Conservation (phyloP, 2,797 vertebrate genomes). For the Manis javanica region DNA sequence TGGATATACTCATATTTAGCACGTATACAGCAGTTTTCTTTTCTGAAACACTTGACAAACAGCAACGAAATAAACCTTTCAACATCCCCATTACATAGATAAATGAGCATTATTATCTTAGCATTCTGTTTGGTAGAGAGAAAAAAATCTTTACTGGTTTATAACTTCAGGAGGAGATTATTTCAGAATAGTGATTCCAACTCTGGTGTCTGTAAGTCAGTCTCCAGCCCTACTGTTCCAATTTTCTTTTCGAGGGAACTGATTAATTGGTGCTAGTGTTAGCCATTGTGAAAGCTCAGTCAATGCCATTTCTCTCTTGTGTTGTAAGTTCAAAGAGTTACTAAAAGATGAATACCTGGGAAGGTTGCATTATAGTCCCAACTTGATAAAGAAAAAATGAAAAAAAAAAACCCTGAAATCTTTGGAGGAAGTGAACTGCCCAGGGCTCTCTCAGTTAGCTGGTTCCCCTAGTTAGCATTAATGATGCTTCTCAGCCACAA, state of each 20-base stretch:
- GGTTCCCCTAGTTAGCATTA: constrained; percentile 26
- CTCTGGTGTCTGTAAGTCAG: constrained; percentile 7
- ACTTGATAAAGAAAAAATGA: constrained; percentile 57
- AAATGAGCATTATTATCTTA: constrained; percentile 71
- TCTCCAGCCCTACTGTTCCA: constrained; percentile 47
- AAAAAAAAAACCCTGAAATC: background rate
- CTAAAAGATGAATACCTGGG: constrained; percentile 52
- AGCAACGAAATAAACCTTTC: constrained; percentile 76
- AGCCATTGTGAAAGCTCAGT: constrained; percentile 41
- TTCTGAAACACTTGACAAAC: constrained; percentile 65
- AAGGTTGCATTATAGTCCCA: constrained; percentile 50
- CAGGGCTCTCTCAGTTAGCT: constrained; percentile 13
- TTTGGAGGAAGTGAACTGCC: background rate
- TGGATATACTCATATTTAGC: constrained; percentile 72
- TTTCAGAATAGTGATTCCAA: constrained; percentile 61
- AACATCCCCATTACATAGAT: constrained; percentile 68
- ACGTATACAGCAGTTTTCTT: constrained; percentile 57
- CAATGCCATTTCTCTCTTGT: background rate
- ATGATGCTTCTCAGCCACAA: constrained; percentile 47
- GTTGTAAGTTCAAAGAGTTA: constrained; percentile 57
- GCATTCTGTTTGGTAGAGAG: constrained; percentile 40
- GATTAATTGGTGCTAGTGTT: constrained; percentile 52
- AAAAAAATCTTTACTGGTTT: constrained; percentile 41
- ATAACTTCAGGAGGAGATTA: constrained; percentile 50
- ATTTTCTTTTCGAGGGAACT: constrained; percentile 59